A percentile compares a stretch with the other conserved stretches of the same genome.
These are phyloP conservation scores for Psettodes erumei DNA, from an alignment of 2,113 vertebrate species.

Conservation along the genomic window DNA sequence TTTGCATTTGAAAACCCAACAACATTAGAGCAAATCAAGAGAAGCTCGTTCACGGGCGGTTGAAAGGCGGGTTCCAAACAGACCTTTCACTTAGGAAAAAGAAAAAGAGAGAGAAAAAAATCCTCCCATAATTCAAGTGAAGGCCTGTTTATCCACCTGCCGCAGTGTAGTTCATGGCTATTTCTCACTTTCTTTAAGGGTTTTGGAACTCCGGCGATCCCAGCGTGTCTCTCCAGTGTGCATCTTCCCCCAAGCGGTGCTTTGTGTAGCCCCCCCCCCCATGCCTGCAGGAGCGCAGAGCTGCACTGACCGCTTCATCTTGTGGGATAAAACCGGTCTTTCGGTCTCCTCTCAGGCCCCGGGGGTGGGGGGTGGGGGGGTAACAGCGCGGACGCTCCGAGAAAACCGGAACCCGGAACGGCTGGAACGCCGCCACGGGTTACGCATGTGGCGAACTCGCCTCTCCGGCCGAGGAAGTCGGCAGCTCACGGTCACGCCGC, in stretches of 20 bases:
- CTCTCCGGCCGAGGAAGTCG: too few relatives aligned
- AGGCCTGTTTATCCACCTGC: constrained; percentile 75
- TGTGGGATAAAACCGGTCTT: constrained; percentile 69
- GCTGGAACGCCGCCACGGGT: constrained; percentile 33
- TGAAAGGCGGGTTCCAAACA: constrained; percentile 55
- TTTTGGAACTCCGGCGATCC: constrained; percentile 67
- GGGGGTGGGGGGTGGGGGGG: too few relatives aligned
- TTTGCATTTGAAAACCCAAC: constrained; percentile 77
- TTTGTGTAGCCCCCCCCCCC: constrained; percentile 50
- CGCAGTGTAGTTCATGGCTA: constrained; percentile 61
- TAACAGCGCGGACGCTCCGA: constrained; percentile 36
- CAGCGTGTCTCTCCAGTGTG: constrained; percentile 64
- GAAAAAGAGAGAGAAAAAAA: too few relatives aligned
- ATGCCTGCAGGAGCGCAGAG: constrained; percentile 55
- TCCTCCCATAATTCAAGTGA: constrained; percentile 49
- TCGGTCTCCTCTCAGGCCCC: constrained; percentile 54
- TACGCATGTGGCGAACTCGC: constrained; percentile 30
- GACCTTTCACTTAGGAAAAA: constrained; percentile 24
- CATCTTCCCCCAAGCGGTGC: constrained; percentile 63
- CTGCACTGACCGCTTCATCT: constrained; percentile 78
- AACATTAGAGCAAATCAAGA: constrained; percentile 62
- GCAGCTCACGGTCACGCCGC: too few relatives aligned
- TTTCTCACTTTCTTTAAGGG: constrained; percentile 63
- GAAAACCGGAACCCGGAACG: constrained; percentile 57
- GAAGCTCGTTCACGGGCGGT: constrained; percentile 60